Evolutionary conservation across 1,140 invertebrate species (phyloP).

Genomic region (Batillaria attramentaria): DNA sequence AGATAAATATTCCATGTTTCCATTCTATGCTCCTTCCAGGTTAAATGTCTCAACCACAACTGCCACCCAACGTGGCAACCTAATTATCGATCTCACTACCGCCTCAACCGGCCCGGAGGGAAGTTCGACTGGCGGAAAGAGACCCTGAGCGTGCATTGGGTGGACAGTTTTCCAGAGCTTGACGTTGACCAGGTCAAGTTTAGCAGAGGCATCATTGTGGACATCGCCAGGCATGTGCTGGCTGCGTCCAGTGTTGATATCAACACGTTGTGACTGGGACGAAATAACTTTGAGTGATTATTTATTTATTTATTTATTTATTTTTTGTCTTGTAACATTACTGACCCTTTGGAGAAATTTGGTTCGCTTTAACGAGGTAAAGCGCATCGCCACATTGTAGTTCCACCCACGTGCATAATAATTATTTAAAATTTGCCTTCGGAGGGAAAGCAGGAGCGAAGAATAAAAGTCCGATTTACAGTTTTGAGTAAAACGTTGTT

Average conservation of each 20-base stretch:
- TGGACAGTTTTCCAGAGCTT: constrained; percentile 42
- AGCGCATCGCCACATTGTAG: no score
- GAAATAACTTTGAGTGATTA: no score
- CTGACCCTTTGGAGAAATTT: no score
- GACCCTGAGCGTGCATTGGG: constrained; percentile 43
- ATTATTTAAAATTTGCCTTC: no score
- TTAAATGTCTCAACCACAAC: constrained; percentile 46
- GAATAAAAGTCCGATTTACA: no score
- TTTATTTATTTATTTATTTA: no score
- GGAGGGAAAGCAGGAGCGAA: no score
- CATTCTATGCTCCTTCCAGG: constrained; percentile 19
- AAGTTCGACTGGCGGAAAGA: constrained; percentile 47
- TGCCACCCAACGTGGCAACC: constrained; percentile 48
- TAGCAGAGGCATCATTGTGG: constrained; percentile 43
- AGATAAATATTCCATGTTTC: neutral
- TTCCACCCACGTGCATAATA: no score
- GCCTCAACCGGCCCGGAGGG: constrained; percentile 36
- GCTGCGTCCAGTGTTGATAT: constrained; percentile 27
- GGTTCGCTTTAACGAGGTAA: no score
- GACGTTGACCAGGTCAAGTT: constrained; percentile 44
- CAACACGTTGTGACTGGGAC: constrained; percentile 25
- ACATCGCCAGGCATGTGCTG: constrained; percentile 35
- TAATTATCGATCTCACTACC: constrained; percentile 28
- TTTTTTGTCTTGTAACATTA: no score
- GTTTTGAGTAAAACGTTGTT: no score